Base-by-base conservation (phyloP, 53 echinoderm and acorn worm genomes). In the Echinarachnius parma region DNA sequence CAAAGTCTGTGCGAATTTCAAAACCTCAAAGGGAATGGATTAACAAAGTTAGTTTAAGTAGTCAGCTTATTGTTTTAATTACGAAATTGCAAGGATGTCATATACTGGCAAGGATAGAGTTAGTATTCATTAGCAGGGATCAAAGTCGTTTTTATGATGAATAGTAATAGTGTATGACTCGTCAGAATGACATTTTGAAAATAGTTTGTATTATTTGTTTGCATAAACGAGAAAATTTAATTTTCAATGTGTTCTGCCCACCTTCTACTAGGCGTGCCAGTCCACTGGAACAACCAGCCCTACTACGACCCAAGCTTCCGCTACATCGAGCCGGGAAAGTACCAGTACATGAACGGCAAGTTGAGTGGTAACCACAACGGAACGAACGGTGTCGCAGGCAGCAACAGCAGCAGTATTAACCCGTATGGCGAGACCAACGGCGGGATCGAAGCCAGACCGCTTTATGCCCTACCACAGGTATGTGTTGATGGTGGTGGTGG, bases 381-480 rank as follows among this genome's bases (percentile, higher is more conserved):
- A 9, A 76, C 69, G 0, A 72, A 83, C 14, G 83, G 86, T 5
- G 34, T 60, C 3, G 48, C 46, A 18, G 39, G 47, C 16, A 45
- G 56, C 20, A 80, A 89, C 55, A 53, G 63, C 34, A 29, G 47
- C 16, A 45, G 56, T 21, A 80, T 84, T 48, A 53, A 72, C 34
- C 76, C 83, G 2, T 88, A 32, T 26, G 60, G 76, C 21, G 88
- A 88, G 20, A 80, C 70, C 24, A 59, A 67, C 75, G 75, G 55
- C 21, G 70, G 76, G 9, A 53, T 61, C 21, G 89, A 93, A 36
- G 74, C 94, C 10, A 77, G 90, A 34, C 94, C 94, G 26, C 77
- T 93, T 8, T 93, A 86, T 60, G 78, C 89, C 21, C 77, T 93
- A 83, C 86, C 94, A 16, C 89, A 89, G 89, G 94, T 92, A 78